A percentile compares a stretch with the other conserved stretches of the same genome.
phyloP scores from a whole-genome alignment of 2,113 vertebrate genomes.

The Pungitius pungitius region DNA sequence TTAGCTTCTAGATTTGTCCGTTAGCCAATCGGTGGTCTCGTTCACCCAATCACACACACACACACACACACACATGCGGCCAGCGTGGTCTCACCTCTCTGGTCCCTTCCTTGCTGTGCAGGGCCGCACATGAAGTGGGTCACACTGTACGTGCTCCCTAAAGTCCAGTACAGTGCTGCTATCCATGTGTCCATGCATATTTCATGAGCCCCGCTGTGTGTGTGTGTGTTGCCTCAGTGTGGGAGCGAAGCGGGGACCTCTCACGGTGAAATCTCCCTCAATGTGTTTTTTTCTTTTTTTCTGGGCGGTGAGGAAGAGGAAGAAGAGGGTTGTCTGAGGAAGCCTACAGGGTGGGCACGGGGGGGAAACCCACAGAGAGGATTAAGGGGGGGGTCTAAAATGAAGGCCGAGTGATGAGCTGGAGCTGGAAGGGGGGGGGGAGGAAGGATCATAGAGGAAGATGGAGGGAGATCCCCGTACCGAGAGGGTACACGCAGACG shows the following conservation, averaged over 20 bases:
- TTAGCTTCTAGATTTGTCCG: no score
- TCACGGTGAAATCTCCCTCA: slow-evolving; percentile 36
- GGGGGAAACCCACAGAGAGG: slow-evolving; percentile 37
- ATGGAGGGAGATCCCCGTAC: slow-evolving; percentile 38
- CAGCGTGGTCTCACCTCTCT: not conserved
- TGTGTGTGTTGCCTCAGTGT: slow-evolving; percentile 14
- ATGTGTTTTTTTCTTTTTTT: no score
- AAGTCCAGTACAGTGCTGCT: slow-evolving; percentile 43
- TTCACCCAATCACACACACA: not conserved
- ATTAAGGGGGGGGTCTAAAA: slow-evolving; percentile 36
- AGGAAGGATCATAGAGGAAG: slow-evolving; percentile 10
- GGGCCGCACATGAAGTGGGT: slow-evolving; percentile 62
- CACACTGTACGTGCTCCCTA: slow-evolving; percentile 38
- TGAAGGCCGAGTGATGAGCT: slow-evolving; percentile 40
- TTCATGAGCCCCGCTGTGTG: slow-evolving; percentile 48
- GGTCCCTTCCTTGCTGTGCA: not conserved
- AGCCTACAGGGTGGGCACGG: slow-evolving; percentile 27
- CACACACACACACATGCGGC: no score
- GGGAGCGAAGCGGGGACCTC: slow-evolving; percentile 19
- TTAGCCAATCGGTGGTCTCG: not conserved
- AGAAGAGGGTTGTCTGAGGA: slow-evolving; percentile 17
- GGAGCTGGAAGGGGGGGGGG: slow-evolving; percentile 11
- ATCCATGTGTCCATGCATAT: slow-evolving; percentile 57
- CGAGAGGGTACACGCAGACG: slow-evolving; percentile 1
- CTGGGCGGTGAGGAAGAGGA: not conserved